Base-by-base conservation (phyloP, 2,797 vertebrate genomes). In the Rhincodon typus region DNA sequence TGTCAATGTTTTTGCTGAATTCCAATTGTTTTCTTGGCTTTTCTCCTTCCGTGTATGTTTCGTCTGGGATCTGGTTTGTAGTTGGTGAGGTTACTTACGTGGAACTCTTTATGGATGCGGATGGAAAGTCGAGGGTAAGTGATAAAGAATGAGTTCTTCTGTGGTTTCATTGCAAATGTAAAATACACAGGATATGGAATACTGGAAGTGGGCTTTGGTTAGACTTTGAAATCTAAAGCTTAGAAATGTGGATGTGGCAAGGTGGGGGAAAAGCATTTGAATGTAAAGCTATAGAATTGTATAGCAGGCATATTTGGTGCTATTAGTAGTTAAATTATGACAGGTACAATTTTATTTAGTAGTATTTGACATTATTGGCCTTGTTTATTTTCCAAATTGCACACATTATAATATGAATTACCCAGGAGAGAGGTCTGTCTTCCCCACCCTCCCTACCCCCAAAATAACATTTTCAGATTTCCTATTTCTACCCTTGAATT, bases 51-150 rank as follows among this genome's bases (percentile, higher is more conserved):
- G 99, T 99, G 98, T 99, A 97, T 98, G 98, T 99, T 98, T 99
- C 99, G 98, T 99, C 99, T 99, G 99, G 99, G 99, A 99, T 99
- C 99, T 99, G 99, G 99, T 99, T 99, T 99, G 98, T 99, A 99
- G 99, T 99, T 99, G 99, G 99, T 99, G 99, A 99, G 99, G 99
- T 99, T 98, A 99, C 99, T 99, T 99, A 99, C 99, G 99, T 99
- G 99, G 99, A 99, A 98, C 99, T 99, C 99, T 99, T 99, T 99
- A 99, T 99, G 99, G 99, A 99, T 99, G 99, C 98, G 98, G 99
- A 99, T 99, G 99, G 99, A 98, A 99, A 99, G 98, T 99, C 99
- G 98, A 99, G 99, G 99, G 99, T 99, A 99, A 99, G 99, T 99
- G 98, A 98, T 96, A 96, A 96, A 98, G 97, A 96, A 97, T 97